Percentiles rank a stretch among this genome's conserved stretches.
These are phyloP conservation scores for Kryphioiulus occultus DNA, from an alignment of 2,888 invertebrate species.

Conservation along the genomic window DNA sequence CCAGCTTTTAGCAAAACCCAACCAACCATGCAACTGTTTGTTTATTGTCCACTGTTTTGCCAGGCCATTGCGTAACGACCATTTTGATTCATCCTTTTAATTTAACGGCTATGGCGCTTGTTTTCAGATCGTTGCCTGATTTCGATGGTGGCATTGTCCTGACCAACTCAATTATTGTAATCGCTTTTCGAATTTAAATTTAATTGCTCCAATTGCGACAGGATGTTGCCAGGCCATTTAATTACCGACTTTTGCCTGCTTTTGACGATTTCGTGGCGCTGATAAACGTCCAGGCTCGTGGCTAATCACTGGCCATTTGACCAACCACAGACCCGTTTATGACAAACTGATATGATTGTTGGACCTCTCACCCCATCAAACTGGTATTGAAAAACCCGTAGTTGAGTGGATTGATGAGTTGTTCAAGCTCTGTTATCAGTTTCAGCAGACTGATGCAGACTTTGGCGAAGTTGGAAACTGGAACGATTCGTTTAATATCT, in stretches of 20 bases:
- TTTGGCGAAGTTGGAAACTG: too few relatives aligned
- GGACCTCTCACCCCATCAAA: neutral
- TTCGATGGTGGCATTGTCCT: neutral
- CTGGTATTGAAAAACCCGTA: too few relatives aligned
- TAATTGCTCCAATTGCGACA: constrained; percentile 3
- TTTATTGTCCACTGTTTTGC: constrained; percentile 7
- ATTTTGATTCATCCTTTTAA: constrained; percentile 10
- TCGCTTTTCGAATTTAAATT: constrained; percentile 11
- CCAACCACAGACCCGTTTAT: neutral
- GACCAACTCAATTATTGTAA: constrained; percentile 21
- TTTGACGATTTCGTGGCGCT: neutral
- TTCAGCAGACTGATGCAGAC: too few relatives aligned
- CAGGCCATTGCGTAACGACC: neutral
- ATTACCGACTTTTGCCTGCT: neutral
- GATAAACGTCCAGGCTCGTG: neutral
- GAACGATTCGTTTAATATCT: too few relatives aligned
- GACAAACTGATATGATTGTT: neutral
- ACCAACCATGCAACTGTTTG: neutral
- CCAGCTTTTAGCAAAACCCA: neutral
- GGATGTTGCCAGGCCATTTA: neutral
- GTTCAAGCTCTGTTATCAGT: too few relatives aligned
- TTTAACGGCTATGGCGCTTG: neutral
- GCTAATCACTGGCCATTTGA: neutral
- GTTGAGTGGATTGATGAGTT: too few relatives aligned
- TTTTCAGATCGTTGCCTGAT: constrained; percentile 12